These are phyloP conservation scores for Hafferia zeledoni DNA, from an alignment of 2,797 vertebrate species.

Conservation along the genomic window DNA sequence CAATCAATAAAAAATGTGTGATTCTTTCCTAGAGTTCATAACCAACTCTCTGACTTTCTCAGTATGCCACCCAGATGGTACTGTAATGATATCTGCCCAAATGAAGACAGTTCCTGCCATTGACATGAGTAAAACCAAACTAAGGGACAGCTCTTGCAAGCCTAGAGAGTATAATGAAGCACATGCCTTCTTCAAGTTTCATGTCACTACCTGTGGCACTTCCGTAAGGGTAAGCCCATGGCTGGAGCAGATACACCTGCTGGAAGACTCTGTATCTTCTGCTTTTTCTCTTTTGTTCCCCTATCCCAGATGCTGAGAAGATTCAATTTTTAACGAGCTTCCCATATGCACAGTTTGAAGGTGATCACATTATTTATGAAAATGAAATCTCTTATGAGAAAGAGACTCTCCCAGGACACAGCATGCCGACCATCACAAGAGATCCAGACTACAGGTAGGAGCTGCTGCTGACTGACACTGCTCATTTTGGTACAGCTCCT, in stretches of 20 bases:
- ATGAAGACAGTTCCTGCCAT: constrained; percentile 56
- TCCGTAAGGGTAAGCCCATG: constrained; percentile 60
- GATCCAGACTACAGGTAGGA: constrained; percentile 79
- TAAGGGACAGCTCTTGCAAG: constrained; percentile 72
- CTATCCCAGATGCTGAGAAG: neutral
- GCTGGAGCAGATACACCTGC: neutral
- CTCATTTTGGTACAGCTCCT: neutral
- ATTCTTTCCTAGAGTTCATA: neutral
- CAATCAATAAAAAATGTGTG: neutral
- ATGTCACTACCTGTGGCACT: constrained; percentile 79
- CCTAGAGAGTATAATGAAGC: constrained; percentile 70
- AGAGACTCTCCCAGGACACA: constrained; percentile 65
- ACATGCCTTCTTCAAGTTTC: constrained; percentile 79
- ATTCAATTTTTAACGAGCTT: neutral
- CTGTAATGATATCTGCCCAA: constrained; percentile 74
- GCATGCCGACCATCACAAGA: constrained; percentile 67
- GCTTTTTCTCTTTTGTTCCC: neutral
- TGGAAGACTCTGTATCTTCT: neutral
- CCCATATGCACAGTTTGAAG: constrained; percentile 67
- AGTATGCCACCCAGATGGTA: constrained; percentile 81
- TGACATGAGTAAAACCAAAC: constrained; percentile 61
- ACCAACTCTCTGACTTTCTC: neutral
- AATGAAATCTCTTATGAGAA: constrained; percentile 79
- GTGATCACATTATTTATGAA: constrained; percentile 74
- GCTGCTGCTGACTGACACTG: neutral